These are phyloP conservation scores for Schizothorax lantsangensis DNA, from an alignment of 2,797 vertebrate species.

Conservation along the genomic window DNA sequence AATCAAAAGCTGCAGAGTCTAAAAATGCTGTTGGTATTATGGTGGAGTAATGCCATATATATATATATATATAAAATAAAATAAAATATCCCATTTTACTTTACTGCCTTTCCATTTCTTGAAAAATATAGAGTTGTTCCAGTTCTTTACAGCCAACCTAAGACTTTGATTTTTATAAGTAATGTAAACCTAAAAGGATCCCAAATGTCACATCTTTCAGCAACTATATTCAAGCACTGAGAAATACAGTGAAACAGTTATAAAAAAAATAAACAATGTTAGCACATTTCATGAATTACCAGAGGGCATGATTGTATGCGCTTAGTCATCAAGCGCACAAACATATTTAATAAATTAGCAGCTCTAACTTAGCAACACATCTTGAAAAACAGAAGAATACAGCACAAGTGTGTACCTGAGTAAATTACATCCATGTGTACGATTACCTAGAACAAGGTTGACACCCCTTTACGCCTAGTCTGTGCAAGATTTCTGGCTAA, in stretches of 20 bases:
- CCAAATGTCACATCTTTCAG: conserved; percentile 19
- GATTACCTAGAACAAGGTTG: conserved; percentile 57
- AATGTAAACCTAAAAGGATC: conserved; percentile 46
- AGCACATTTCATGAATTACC: background rate
- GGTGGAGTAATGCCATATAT: background rate
- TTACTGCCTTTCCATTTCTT: conserved; percentile 35
- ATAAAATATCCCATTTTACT: conserved; percentile 15
- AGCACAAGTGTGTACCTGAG: conserved; percentile 31
- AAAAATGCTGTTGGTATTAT: background rate
- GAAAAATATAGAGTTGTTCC: conserved; percentile 27
- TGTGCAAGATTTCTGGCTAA: conserved; percentile 63
- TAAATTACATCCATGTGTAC: conserved; percentile 45
- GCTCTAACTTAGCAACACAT: conserved; percentile 9
- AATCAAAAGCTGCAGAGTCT: background rate
- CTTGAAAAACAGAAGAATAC: conserved; percentile 14
- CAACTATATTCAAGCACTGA: conserved; percentile 2
- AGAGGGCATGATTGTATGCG: conserved; percentile 4
- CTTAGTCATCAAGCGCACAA: background rate
- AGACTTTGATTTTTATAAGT: conserved; percentile 42
- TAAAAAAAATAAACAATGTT: background rate
- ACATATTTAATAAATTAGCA: background rate
- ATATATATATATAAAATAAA: background rate
- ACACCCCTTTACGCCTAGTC: conserved; percentile 57
- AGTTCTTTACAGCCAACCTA: conserved; percentile 11
- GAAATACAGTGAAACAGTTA: background rate